phyloP scores from a whole-genome alignment of 1,140 invertebrate species.

The Euborellia annulipes region DNA sequence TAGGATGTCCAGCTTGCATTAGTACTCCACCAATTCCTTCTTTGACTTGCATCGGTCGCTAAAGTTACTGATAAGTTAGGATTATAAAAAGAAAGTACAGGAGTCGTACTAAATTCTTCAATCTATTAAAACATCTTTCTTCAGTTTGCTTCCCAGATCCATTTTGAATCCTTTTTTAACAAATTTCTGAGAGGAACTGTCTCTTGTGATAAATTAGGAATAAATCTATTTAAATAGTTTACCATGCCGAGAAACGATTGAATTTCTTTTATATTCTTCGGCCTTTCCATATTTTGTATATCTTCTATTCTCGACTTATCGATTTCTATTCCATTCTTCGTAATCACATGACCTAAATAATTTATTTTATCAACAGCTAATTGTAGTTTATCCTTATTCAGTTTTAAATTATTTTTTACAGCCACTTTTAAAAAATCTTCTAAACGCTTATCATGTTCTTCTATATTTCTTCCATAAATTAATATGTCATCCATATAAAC shows the following conservation, averaged over 20 bases:
- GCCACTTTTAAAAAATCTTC: not conserved
- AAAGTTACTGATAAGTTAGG: conserved; percentile 7
- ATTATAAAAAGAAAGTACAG: conserved; percentile 20
- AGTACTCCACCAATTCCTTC: conserved; percentile 16
- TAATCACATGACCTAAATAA: conserved; percentile 1
- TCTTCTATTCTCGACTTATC: not conserved
- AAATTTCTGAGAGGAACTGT: conserved; percentile 17
- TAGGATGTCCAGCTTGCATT: conserved; percentile 16
- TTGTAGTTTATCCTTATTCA: conserved; percentile 1
- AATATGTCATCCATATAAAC: conserved; percentile 1
- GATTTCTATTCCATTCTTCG: not conserved
- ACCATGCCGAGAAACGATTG: conserved; percentile 22
- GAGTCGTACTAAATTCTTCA: conserved; percentile 18
- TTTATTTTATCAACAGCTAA: not conserved
- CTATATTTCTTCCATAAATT: not conserved
- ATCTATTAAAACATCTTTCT: conserved; percentile 14
- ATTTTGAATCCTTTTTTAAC: conserved; percentile 16
- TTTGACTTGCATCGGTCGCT: conserved; percentile 8
- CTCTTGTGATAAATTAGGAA: conserved; percentile 18
- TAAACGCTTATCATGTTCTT: not conserved
- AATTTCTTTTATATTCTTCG: not conserved
- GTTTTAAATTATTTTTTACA: not conserved
- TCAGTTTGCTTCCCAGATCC: conserved; percentile 14
- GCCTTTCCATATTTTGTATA: not conserved
- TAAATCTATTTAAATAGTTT: conserved; percentile 25